Conservation (phyloP, 2,888 invertebrate species). For the Psylliodes chrysocephalus region DNA sequence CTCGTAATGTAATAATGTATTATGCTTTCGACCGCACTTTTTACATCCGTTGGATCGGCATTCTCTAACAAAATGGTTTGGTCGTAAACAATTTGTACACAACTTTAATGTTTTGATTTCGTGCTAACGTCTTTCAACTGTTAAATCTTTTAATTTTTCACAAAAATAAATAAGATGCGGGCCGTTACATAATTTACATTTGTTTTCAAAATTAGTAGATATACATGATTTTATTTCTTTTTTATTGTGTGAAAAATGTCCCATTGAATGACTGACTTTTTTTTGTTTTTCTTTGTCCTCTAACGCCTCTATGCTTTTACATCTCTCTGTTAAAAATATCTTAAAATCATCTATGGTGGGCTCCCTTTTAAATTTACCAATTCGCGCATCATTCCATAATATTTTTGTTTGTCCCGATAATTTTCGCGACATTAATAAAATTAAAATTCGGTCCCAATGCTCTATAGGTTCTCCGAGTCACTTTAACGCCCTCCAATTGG, state of each 20-base stretch:
- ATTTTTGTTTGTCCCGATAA: not conserved
- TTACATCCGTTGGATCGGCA: not conserved
- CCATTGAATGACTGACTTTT: no score
- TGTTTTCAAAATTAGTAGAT: no score
- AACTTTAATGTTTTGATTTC: slow-evolving; percentile 6
- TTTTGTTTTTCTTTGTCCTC: not conserved
- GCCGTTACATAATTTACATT: no score
- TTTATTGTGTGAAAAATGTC: no score
- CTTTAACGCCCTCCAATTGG: not conserved
- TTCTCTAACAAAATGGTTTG: not conserved
- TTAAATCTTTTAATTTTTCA: not conserved
- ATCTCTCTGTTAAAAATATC: no score
- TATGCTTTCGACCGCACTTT: not conserved
- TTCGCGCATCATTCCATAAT: not conserved
- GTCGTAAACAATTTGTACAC: not conserved
- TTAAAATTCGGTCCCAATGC: not conserved
- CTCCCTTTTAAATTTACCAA: no score
- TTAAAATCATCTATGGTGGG: no score
- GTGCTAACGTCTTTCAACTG: not conserved
- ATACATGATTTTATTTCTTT: no score
- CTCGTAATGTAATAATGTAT: no score
- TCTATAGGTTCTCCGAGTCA: slow-evolving; percentile 4
- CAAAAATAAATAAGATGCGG: not conserved
- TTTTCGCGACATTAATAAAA: not conserved
- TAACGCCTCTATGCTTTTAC: not conserved